Conservation (phyloP, 1,140 invertebrate species). For the Uloborus diversus region DNA sequence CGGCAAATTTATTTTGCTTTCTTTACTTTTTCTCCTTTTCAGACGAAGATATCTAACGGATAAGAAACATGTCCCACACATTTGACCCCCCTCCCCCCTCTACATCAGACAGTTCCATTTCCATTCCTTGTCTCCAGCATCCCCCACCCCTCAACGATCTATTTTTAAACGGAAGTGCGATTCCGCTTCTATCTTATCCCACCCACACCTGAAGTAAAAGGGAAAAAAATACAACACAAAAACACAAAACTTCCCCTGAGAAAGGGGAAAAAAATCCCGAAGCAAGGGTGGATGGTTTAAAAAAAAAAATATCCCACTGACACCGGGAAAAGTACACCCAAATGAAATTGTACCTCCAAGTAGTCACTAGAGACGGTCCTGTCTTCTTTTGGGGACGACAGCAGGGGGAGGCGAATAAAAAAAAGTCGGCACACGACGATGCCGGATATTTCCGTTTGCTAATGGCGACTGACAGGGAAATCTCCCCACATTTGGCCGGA, state of each 20-base stretch:
- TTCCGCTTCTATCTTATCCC: constrained; percentile 1
- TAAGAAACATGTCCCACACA: constrained; percentile 20
- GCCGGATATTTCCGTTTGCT: not conserved
- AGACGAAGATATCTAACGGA: constrained; percentile 10
- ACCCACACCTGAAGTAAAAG: constrained; percentile 39
- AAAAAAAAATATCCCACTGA: not conserved
- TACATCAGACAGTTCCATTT: not conserved
- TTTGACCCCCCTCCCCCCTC: not conserved
- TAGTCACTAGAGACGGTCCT: constrained; percentile 16
- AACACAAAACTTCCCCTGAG: not conserved
- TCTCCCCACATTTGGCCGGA: not conserved
- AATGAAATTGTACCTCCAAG: constrained; percentile 27
- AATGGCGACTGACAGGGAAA: constrained; percentile 30
- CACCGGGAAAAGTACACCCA: not conserved
- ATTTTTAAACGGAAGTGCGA: constrained; percentile 46
- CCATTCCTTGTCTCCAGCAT: not conserved
- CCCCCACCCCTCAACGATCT: constrained; percentile 30
- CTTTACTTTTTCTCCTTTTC: not conserved
- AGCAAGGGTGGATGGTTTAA: not conserved
- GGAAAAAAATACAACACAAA: constrained; percentile 41
- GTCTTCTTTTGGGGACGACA: not conserved
- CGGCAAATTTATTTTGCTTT: not conserved
- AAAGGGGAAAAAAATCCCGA: not conserved
- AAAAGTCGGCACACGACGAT: not conserved
- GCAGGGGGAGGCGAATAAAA: not conserved